These are phyloP conservation scores for Percina caprodes DNA, from an alignment of 2,113 vertebrate genomes.

Conservation along the genomic window DNA sequence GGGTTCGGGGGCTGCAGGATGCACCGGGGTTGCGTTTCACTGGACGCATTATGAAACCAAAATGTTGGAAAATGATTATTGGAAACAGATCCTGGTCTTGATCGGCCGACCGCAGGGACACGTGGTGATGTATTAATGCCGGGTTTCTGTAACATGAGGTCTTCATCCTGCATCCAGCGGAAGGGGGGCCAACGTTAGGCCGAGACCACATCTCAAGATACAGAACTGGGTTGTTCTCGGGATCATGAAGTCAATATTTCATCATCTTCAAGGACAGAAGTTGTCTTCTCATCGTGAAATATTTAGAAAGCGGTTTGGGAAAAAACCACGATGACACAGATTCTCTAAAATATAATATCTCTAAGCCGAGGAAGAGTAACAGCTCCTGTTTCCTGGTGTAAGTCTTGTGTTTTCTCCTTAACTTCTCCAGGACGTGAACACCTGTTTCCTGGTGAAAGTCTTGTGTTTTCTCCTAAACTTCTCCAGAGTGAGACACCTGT, in stretches of 20 bases:
- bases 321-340: neutral
- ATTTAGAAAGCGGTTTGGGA: neutral
- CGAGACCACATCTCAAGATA: neutral
- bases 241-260: neutral
- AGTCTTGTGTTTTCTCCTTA: no score
- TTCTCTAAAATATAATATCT: neutral
- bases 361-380: neutral
- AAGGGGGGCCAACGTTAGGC: neutral
- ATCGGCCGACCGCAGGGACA: slow-evolving; percentile 55
- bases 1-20: slow-evolving; percentile 27
- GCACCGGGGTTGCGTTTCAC: slow-evolving; percentile 2
- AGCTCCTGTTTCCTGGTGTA: no score
- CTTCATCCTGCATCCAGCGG: slow-evolving; percentile 2
- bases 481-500: no score
- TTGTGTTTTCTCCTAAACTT: no score
- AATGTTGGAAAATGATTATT: slow-evolving; percentile 61
- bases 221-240: neutral
- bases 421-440: no score
- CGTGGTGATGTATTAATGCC: slow-evolving; percentile 55
- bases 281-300: neutral
- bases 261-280: neutral
- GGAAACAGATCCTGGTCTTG: slow-evolving; percentile 60
- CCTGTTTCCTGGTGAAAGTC: no score
- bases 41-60: slow-evolving; percentile 1
- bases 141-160: neutral